These are phyloP conservation scores for Engraulis encrasicolus DNA, from an alignment of 2,113 vertebrate species.

Conservation along the genomic window DNA sequence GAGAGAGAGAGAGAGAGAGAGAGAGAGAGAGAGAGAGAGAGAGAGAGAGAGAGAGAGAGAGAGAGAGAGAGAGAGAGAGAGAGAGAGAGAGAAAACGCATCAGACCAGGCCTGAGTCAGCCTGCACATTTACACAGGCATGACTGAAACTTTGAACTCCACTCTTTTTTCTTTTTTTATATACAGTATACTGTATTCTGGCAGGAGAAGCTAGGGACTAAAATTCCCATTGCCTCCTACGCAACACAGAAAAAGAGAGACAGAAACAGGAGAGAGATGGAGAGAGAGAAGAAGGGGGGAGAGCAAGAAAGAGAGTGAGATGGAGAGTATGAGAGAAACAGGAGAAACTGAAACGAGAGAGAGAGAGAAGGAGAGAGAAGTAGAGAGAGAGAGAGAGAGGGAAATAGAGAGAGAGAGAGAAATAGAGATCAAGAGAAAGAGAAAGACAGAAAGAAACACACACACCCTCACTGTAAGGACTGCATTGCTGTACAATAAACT, in stretches of 20 bases:
- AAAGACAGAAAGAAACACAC: not conserved
- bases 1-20: not conserved
- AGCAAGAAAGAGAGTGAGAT: too few relatives aligned
- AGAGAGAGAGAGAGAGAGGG: too few relatives aligned
- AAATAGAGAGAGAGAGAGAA: too few relatives aligned
- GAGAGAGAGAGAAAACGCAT: not conserved
- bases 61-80: not conserved
- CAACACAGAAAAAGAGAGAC: not conserved
- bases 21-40: not conserved
- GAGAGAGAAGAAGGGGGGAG: too few relatives aligned
- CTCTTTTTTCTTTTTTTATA: not conserved
- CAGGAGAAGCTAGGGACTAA: not conserved
- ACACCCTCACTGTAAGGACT: not conserved
- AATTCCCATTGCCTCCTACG: not conserved
- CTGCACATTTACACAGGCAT: not conserved
- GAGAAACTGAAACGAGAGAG: too few relatives aligned
- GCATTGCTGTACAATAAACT: constrained; percentile 3
- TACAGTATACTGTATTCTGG: too few relatives aligned
- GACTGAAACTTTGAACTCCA: not conserved
- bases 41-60: not conserved
- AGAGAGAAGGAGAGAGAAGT: too few relatives aligned
- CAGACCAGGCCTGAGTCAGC: not conserved
- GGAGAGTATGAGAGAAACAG: too few relatives aligned
- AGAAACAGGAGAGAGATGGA: too few relatives aligned
- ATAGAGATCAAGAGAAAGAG: too few relatives aligned